A percentile compares a stretch with the other conserved stretches of the same genome.
Evolutionary conservation across 2,113 vertebrate species (phyloP).

Genomic region (Thalassoma bifasciatum): DNA sequence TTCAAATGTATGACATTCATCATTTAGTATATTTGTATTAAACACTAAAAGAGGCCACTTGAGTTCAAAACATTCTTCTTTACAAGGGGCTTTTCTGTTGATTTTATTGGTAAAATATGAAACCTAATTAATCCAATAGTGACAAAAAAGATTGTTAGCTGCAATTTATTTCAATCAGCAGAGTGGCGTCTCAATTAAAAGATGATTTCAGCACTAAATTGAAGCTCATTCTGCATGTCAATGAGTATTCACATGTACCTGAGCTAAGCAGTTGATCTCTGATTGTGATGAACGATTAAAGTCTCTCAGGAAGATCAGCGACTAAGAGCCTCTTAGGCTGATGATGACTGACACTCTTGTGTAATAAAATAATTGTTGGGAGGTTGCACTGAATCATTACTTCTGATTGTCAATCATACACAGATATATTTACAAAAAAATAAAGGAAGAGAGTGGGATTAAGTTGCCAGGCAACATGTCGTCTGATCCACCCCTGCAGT

Average conservation of each 20-base stretch:
- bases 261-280: constrained; percentile 3
- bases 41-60: too few species aligned
- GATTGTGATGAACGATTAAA: constrained; percentile 4
- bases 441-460: constrained; percentile 61
- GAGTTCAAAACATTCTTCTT: too few species aligned
- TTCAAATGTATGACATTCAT: too few species aligned
- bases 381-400: background rate
- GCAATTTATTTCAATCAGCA: background rate
- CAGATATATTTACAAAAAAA: constrained; percentile 40
- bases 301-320: background rate
- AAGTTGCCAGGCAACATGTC: constrained; percentile 80
- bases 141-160: background rate
- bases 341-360: background rate
- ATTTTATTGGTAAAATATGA: background rate
- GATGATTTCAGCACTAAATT: constrained; percentile 21
- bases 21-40: too few species aligned
- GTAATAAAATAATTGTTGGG: background rate
- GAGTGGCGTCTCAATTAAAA: constrained; percentile 11
- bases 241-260: constrained; percentile 2
- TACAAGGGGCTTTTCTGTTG: too few species aligned
- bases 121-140: background rate
- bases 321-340: background rate
- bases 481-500: constrained; percentile 66
- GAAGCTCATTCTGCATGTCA: background rate
- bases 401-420: constrained; percentile 30